Conservation (phyloP, 2,888 invertebrate genomes). For the Brachypterus glaber region DNA sequence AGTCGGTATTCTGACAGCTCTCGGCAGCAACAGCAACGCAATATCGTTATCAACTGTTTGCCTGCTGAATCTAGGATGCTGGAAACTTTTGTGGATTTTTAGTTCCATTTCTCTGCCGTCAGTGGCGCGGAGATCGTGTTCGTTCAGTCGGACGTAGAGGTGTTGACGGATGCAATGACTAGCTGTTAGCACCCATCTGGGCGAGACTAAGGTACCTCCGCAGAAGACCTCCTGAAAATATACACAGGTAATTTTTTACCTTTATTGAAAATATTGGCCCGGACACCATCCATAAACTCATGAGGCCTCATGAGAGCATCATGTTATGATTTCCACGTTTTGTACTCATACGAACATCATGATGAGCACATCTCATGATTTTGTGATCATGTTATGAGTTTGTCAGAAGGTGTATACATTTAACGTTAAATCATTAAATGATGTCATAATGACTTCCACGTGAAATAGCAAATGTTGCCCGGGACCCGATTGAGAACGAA, state of each 20-base stretch:
- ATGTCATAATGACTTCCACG: too few relatives aligned
- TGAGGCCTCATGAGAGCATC: too few relatives aligned
- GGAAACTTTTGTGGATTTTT: constrained; percentile 60
- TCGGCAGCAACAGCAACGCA: constrained; percentile 63
- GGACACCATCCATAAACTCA: too few relatives aligned
- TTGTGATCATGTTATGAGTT: too few relatives aligned
- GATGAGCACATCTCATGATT: too few relatives aligned
- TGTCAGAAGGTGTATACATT: too few relatives aligned
- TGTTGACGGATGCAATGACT: constrained; percentile 76
- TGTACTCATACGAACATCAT: too few relatives aligned
- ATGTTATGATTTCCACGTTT: too few relatives aligned
- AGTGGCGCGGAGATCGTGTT: constrained; percentile 64
- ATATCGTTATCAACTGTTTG: constrained; percentile 90
- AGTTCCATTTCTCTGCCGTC: constrained; percentile 73
- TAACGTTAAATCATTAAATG: too few relatives aligned
- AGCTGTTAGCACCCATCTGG: constrained; percentile 78
- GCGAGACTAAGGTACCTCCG: constrained; percentile 74
- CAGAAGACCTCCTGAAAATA: constrained; percentile 70
- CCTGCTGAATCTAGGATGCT: constrained; percentile 79
- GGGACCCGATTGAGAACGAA: too few relatives aligned
- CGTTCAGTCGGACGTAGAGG: constrained; percentile 73
- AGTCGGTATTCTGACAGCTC: constrained; percentile 32
- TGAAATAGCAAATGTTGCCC: too few relatives aligned
- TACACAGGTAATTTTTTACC: constrained; percentile 10
- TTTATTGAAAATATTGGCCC: neutral